phyloP scores from a whole-genome alignment of 2,888 invertebrate species.

The Drosophila anceps region DNA sequence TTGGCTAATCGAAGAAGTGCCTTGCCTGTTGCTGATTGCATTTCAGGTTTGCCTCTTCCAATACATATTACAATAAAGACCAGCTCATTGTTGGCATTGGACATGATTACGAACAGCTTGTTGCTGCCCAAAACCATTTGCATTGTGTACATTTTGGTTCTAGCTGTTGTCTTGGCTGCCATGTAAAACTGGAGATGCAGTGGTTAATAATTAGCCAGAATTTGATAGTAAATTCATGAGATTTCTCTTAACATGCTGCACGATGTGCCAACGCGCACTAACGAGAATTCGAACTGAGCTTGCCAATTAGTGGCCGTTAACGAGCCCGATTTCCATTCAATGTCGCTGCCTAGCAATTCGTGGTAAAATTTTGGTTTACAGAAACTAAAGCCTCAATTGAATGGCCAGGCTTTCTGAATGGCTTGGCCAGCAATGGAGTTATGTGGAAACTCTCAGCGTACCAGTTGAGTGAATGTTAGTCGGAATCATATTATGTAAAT shows the following conservation, averaged over 20 bases:
- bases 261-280: neutral
- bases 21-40: slow-evolving; percentile 56
- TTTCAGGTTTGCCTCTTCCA: slow-evolving; percentile 43
- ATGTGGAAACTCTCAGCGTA: neutral
- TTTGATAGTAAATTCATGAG: neutral
- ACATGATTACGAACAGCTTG: slow-evolving; percentile 22
- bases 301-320: slow-evolving; percentile 7
- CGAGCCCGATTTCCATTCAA: neutral
- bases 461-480: neutral
- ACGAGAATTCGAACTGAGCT: neutral
- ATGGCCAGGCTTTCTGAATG: neutral
- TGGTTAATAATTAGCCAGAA: neutral
- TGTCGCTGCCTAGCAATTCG: neutral
- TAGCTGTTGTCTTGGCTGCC: neutral
- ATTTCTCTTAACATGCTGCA: neutral
- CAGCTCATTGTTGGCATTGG: slow-evolving; percentile 44
- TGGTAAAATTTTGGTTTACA: neutral
- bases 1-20: slow-evolving; percentile 61
- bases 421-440: neutral
- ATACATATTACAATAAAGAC: slow-evolving; percentile 56
- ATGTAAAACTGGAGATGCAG: neutral
- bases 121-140: neutral
- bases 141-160: neutral
- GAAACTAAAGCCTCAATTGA: neutral
- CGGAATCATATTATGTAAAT: neutral